Percentiles rank a stretch among this genome's conserved stretches.
Conservation (phyloP, 2,888 invertebrate species). For the Cheiracanthium punctorium region DNA sequence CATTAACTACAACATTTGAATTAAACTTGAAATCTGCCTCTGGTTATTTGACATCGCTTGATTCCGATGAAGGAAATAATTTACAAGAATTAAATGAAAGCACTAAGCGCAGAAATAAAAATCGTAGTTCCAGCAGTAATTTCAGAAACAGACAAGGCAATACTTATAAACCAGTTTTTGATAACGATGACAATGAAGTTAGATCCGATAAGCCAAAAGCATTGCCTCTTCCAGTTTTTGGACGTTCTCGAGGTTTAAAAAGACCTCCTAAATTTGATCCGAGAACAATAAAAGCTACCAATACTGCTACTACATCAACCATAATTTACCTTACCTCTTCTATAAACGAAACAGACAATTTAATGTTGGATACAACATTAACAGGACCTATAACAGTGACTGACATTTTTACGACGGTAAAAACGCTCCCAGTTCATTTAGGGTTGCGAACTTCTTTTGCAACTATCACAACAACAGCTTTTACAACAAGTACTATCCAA, state of each 20-base stretch:
- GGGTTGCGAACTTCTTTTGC: conserved; percentile 72
- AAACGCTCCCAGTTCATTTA: conserved; percentile 72
- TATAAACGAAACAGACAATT: conserved; percentile 10
- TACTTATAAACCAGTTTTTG: conserved; percentile 53
- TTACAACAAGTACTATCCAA: conserved; percentile 68
- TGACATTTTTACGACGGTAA: conserved; percentile 71
- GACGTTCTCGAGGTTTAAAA: conserved; percentile 52
- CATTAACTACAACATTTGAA: conserved; percentile 56
- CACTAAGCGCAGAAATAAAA: conserved; percentile 30
- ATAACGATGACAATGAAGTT: conserved; percentile 59
- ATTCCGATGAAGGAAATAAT: conserved; percentile 37
- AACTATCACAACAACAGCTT: conserved; percentile 72
- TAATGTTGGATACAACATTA: not conserved
- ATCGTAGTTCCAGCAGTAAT: conserved; percentile 5
- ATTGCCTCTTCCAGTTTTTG: conserved; percentile 63
- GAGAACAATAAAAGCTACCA: conserved; percentile 48
- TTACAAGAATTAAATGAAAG: conserved; percentile 21
- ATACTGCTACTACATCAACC: conserved; percentile 3
- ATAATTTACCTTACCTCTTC: conserved; percentile 15
- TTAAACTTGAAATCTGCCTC: conserved; percentile 48
- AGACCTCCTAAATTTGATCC: conserved; percentile 67
- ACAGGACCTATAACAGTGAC: conserved; percentile 69
- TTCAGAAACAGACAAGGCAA: conserved; percentile 27
- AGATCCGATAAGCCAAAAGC: conserved; percentile 36
- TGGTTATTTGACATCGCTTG: conserved; percentile 21